Evolutionary conservation across 2,797 vertebrate species (phyloP).

Genomic region (Carcharodon carcharias): DNA sequence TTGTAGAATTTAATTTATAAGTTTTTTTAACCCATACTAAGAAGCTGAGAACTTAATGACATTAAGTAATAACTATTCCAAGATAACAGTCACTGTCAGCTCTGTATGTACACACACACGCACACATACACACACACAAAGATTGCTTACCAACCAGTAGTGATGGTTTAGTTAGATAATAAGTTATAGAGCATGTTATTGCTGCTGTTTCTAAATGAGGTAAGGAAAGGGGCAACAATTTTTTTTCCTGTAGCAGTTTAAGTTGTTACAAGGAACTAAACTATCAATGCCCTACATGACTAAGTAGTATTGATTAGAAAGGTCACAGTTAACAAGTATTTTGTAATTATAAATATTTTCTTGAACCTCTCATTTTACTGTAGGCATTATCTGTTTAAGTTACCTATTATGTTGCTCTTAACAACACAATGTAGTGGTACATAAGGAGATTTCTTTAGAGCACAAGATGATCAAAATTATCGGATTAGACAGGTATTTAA

Average conservation of each 20-base stretch:
- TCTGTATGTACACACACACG: background rate
- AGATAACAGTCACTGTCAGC: background rate
- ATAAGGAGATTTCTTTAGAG: background rate
- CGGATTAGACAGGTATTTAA: background rate
- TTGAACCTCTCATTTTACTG: background rate
- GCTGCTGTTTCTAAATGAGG: background rate
- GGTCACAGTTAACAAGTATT: background rate
- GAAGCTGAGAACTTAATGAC: background rate
- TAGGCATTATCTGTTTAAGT: background rate
- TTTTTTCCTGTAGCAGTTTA: conserved; percentile 2
- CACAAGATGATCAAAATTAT: background rate
- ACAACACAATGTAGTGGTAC: background rate
- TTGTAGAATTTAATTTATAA: background rate
- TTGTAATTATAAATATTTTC: background rate
- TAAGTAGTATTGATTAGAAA: background rate
- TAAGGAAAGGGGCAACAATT: background rate
- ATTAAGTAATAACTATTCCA: conserved; percentile 25
- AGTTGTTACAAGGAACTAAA: background rate
- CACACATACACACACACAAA: background rate
- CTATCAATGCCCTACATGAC: background rate
- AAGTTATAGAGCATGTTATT: background rate
- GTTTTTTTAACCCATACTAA: background rate
- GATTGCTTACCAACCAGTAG: background rate
- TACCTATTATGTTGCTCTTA: background rate
- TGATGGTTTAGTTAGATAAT: background rate